Conservation (phyloP, 2,113 vertebrate genomes). For the Heloderma charlesbogerti region DNA sequence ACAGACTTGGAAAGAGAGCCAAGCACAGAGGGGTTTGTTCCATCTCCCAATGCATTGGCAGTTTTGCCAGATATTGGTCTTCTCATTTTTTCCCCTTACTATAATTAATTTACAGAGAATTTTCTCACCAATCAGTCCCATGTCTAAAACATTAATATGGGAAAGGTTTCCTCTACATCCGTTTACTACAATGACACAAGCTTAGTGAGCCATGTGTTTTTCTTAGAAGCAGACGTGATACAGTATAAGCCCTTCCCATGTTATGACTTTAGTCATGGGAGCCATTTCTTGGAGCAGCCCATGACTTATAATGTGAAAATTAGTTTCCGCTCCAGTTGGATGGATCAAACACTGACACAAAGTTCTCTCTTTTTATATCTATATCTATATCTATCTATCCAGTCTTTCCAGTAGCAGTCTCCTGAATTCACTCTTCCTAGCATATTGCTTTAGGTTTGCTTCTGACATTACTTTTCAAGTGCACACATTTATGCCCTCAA, state of each 20-base stretch:
- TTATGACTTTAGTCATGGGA: neutral
- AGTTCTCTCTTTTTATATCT: no score
- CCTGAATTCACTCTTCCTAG: neutral
- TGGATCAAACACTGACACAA: no score
- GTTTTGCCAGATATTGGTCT: neutral
- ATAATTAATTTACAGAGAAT: neutral
- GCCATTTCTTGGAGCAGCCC: neutral
- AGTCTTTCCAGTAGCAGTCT: neutral
- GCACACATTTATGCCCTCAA: neutral
- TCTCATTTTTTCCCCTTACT: slow-evolving; percentile 2
- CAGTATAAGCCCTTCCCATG: neutral
- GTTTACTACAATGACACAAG: neutral
- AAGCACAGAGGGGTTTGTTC: neutral
- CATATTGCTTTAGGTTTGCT: neutral
- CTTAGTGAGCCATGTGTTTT: neutral
- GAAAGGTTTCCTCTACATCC: neutral
- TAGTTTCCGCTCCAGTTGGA: neutral
- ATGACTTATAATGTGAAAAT: neutral
- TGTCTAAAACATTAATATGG: neutral
- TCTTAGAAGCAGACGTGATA: neutral
- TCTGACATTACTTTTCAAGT: neutral
- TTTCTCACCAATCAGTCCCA: neutral
- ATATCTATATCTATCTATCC: no score
- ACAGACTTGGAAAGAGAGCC: slow-evolving; percentile 2
- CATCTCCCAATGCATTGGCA: neutral